Evolutionary conservation across 2,888 invertebrate genomes (phyloP), one percentile per base, ranked within the genome.

Genomic region (Plusia festucae): DNA sequence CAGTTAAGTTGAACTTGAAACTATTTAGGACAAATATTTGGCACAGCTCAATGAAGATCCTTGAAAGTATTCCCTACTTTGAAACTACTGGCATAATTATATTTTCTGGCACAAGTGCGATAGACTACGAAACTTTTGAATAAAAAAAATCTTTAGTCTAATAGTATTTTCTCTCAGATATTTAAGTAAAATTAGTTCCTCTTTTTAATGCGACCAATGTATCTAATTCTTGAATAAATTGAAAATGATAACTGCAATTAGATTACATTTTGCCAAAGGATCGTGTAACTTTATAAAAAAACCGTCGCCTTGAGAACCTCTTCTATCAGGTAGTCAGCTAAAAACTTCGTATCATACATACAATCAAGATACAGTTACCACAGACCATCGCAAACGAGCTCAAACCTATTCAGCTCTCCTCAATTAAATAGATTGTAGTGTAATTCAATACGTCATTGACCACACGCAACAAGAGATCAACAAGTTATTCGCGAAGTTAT

Each of bases 401-500:
- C 40, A 15, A n/a, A 40, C 5, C n/a, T 40, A 40, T 40, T 40
- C 40, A 6, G 7, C 40, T 40, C 40, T 5, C 5, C 40, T 40
- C 40, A 40, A 40, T 40, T 40, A 40, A 40, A 40, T 40, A 40
- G 7, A 40, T 40, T 40, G 40, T 40, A n/a, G n/a, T 2, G 40
- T 30, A 30, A 13, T 34, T 13, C 34, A 11, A 11, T 18, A 20
- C 46, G 46, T 46, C 46, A 49, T 49, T 20, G 20, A 11, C 11
- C 46, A 9, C 18, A 49, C 46, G 46, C 20, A 18, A 18, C 18
- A 40, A 40, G 5, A 20, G 46, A 49, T 49, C 46, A 49, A 49
- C 46, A 49, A 49, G 46, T 20, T 20, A 49, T 49, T 49, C 20
- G 46, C 51, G n/a, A 27, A 24, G 2, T 68, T 64, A 57, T 40